Conservation (phyloP, 2,113 vertebrate species). For the Cyprinodon tularosa region DNA sequence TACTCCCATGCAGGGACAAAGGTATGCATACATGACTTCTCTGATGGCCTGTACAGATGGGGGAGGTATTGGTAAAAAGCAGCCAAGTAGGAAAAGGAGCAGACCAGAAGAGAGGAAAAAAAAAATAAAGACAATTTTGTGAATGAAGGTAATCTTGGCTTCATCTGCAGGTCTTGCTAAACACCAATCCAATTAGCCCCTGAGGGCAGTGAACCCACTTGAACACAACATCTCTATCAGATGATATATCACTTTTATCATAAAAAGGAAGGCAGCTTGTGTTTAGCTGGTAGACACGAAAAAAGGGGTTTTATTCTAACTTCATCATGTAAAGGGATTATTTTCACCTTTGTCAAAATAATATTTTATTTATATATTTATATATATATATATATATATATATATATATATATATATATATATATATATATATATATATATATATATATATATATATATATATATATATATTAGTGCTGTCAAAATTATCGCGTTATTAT, state of each 20-base stretch:
- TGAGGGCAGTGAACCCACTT: slow-evolving; percentile 69
- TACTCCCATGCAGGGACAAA: slow-evolving; percentile 79
- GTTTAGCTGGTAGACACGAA: slow-evolving; percentile 41
- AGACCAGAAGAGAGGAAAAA: slow-evolving; percentile 61
- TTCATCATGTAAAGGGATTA: slow-evolving; percentile 22
- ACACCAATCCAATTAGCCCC: slow-evolving; percentile 84
- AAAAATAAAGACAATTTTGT: slow-evolving; percentile 82
- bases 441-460: too few relatives aligned
- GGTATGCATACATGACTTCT: slow-evolving; percentile 78
- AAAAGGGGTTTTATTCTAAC: slow-evolving; percentile 26
- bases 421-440: too few relatives aligned
- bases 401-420: too few relatives aligned
- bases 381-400: too few relatives aligned
- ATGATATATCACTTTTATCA: slow-evolving; percentile 71
- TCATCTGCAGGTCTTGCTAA: slow-evolving; percentile 81
- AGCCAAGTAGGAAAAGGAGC: slow-evolving; percentile 58
- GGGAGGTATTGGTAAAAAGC: slow-evolving; percentile 62
- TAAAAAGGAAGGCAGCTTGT: slow-evolving; percentile 52
- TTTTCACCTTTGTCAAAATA: not conserved
- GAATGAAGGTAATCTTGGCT: slow-evolving; percentile 74
- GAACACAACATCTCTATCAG: slow-evolving; percentile 65
- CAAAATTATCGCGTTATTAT: too few relatives aligned
- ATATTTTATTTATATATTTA: too few relatives aligned
- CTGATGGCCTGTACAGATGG: slow-evolving; percentile 64
- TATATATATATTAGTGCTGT: too few relatives aligned